Percentiles rank a stretch among this genome's conserved stretches.
phyloP scores from a whole-genome alignment of 1,140 invertebrate genomes.

The Hycleus cichorii region DNA sequence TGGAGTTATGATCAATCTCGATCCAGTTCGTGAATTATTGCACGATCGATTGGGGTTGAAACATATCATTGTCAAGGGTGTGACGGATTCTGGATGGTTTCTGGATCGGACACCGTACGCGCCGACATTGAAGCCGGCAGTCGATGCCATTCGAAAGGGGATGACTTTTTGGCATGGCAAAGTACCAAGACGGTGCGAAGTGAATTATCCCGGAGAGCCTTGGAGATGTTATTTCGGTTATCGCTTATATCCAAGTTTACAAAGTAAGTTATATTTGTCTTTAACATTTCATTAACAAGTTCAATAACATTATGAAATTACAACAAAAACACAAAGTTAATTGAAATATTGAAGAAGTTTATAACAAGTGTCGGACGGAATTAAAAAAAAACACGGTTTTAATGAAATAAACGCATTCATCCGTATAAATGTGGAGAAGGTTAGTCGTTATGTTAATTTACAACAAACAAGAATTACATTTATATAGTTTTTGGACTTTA shows the following conservation, averaged over 20 bases:
- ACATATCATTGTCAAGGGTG: conserved; percentile 66
- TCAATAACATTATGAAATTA: conserved; percentile 8
- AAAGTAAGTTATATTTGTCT: conserved; percentile 49
- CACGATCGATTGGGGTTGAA: conserved; percentile 51
- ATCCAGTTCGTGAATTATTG: conserved; percentile 66
- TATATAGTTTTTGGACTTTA: too few relatives aligned
- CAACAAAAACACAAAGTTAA: too few relatives aligned
- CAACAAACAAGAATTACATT: too few relatives aligned
- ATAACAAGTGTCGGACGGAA: too few relatives aligned
- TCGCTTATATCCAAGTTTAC: conserved; percentile 76
- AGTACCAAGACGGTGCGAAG: conserved; percentile 66
- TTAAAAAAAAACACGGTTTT: too few relatives aligned
- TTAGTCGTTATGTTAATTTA: too few relatives aligned
- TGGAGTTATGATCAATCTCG: conserved; percentile 85
- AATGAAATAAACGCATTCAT: too few relatives aligned
- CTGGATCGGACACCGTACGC: conserved; percentile 71
- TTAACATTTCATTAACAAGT: background rate
- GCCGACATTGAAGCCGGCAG: conserved; percentile 46
- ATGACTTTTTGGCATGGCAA: conserved; percentile 76
- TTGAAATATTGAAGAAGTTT: too few relatives aligned
- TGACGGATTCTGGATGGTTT: conserved; percentile 92
- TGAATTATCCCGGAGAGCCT: conserved; percentile 60
- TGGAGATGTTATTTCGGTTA: conserved; percentile 93
- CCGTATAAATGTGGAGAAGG: too few relatives aligned
- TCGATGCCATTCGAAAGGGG: conserved; percentile 65